These are phyloP conservation scores for Idaea straminata DNA, from an alignment of 2,888 invertebrate species.

Conservation along the genomic window DNA sequence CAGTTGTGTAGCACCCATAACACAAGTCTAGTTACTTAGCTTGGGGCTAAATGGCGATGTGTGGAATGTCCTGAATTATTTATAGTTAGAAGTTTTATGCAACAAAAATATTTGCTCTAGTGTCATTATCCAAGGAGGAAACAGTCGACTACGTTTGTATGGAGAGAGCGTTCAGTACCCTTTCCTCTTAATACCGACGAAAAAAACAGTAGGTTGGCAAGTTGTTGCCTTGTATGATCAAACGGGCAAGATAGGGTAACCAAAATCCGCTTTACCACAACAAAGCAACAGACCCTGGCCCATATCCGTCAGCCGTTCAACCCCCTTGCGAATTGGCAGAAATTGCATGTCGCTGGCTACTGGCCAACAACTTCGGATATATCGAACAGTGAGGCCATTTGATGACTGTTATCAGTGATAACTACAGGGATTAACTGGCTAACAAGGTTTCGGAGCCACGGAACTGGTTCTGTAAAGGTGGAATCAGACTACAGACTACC, in stretches of 20 bases:
- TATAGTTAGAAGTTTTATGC: no score
- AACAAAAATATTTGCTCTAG: no score
- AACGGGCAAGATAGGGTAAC: not conserved
- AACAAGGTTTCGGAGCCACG: not conserved
- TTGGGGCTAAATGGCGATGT: no score
- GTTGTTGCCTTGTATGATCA: not conserved
- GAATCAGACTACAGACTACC: not conserved
- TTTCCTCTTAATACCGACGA: no score
- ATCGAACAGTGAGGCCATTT: not conserved
- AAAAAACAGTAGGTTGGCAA: not conserved
- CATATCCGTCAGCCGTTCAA: not conserved
- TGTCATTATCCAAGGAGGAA: no score
- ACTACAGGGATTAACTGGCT: not conserved
- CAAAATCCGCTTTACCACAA: not conserved
- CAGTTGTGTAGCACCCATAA: no score
- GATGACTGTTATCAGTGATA: not conserved
- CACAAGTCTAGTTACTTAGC: no score
- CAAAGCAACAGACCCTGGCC: not conserved
- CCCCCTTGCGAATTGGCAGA: conserved; percentile 1
- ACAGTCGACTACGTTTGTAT: no score
- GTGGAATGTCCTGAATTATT: no score
- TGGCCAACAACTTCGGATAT: not conserved
- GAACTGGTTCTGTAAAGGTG: not conserved
- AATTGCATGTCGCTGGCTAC: not conserved
- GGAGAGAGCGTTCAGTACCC: no score